Evolutionary conservation across 2,113 vertebrate genomes (phyloP).

Genomic region (Benitochromis conjunctus): DNA sequence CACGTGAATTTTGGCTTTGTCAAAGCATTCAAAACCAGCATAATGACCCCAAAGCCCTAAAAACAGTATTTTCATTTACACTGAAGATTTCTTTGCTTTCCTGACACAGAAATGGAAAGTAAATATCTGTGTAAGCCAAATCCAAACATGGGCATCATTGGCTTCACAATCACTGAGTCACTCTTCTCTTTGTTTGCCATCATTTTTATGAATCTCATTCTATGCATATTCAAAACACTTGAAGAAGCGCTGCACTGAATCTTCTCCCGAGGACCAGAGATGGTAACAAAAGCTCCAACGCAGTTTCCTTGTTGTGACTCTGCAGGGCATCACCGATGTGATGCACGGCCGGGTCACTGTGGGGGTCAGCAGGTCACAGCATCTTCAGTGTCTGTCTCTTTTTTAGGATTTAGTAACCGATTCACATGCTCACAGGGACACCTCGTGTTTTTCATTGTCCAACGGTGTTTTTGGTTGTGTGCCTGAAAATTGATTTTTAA

Average conservation of each 20-base stretch:
- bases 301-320: neutral
- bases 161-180: neutral
- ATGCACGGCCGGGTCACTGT: neutral
- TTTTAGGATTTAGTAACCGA: neutral
- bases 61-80: neutral
- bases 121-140: neutral
- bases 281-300: neutral
- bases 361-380: constrained; percentile 30
- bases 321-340: constrained; percentile 5
- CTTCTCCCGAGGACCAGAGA: neutral
- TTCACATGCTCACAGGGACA: neutral
- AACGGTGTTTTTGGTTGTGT: neutral
- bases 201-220: neutral
- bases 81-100: neutral
- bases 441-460: neutral
- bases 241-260: neutral
- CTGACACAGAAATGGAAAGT: neutral
- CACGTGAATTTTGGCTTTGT: neutral
- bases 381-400: neutral
- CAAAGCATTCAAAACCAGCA: neutral
- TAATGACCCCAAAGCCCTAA: neutral
- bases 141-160: neutral
- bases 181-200: neutral
- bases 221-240: neutral
- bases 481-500: neutral